A percentile compares a stretch with the other conserved stretches of the same genome.
These are phyloP conservation scores for Nannoperca obscura DNA, from an alignment of 2,797 vertebrate species.

Conservation along the genomic window DNA sequence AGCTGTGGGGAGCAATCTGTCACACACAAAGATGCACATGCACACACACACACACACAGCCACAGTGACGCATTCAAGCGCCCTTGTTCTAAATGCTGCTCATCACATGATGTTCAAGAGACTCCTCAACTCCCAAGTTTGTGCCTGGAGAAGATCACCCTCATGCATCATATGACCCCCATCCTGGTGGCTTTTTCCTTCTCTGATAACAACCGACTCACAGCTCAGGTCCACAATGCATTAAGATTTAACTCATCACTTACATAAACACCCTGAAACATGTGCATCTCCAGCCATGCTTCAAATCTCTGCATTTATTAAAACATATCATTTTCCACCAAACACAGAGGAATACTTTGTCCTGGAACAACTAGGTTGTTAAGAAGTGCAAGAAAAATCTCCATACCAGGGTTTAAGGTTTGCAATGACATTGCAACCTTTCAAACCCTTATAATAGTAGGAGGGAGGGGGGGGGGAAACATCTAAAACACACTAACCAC, in stretches of 20 bases:
- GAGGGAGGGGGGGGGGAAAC: neutral
- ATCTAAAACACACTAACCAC: constrained; percentile 50
- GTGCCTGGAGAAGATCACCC: constrained; percentile 80
- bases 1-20: neutral
- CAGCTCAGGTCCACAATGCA: constrained; percentile 26
- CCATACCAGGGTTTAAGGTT: constrained; percentile 14
- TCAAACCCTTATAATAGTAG: constrained; percentile 22
- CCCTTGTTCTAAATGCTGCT: constrained; percentile 77
- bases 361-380: neutral
- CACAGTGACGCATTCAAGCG: constrained; percentile 69
- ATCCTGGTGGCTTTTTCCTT: constrained; percentile 63
- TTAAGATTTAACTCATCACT: constrained; percentile 22
- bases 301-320: neutral
- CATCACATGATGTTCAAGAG: constrained; percentile 89
- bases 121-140: constrained; percentile 79
- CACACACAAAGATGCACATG: neutral
- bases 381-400: constrained; percentile 1
- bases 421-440: constrained; percentile 26
- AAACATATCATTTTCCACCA: neutral
- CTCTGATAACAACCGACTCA: constrained; percentile 60
- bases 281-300: neutral
- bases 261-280: constrained; percentile 3
- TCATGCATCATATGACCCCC: constrained; percentile 84
- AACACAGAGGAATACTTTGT: neutral
- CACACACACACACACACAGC: constrained; percentile 11